Percentiles rank a stretch among this genome's conserved stretches.
Evolutionary conservation across 2,888 invertebrate species (phyloP).

Genomic region (Suillia variegata): DNA sequence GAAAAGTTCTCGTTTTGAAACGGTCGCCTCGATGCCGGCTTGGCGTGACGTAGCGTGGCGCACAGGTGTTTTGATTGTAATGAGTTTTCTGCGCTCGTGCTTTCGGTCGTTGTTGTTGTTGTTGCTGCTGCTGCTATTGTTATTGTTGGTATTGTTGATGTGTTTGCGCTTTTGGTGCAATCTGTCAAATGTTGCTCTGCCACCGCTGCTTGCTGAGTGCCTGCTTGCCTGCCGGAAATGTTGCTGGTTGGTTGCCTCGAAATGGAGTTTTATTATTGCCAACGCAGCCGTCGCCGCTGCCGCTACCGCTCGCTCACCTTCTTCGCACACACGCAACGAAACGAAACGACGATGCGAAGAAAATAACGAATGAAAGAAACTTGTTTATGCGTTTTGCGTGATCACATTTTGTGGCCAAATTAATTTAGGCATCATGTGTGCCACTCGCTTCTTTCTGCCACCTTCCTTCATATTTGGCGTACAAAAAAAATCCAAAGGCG

Average conservation of each 20-base stretch:
- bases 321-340: too few relatives aligned
- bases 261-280: conserved; percentile 24
- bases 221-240: too few relatives aligned
- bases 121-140: not conserved
- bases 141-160: not conserved
- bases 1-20: conserved; percentile 17
- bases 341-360: too few relatives aligned
- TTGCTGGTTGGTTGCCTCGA: conserved; percentile 6
- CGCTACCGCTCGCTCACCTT: too few relatives aligned
- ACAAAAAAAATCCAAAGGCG: too few relatives aligned
- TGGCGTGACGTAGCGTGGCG: not conserved
- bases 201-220: too few relatives aligned
- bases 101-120: not conserved
- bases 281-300: too few relatives aligned
- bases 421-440: not conserved
- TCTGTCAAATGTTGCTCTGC: too few relatives aligned
- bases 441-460: too few relatives aligned
- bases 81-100: conserved; percentile 11
- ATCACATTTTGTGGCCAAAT: conserved; percentile 38
- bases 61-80: conserved; percentile 20
- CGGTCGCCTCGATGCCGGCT: not conserved
- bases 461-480: too few relatives aligned
- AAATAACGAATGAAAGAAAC: too few relatives aligned
- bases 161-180: conserved; percentile 10
- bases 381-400: conserved; percentile 45